Percentiles rank a stretch among this genome's conserved stretches.
These are phyloP conservation scores for Pyralis farinalis DNA, from an alignment of 2,888 invertebrate genomes.

Conservation along the genomic window DNA sequence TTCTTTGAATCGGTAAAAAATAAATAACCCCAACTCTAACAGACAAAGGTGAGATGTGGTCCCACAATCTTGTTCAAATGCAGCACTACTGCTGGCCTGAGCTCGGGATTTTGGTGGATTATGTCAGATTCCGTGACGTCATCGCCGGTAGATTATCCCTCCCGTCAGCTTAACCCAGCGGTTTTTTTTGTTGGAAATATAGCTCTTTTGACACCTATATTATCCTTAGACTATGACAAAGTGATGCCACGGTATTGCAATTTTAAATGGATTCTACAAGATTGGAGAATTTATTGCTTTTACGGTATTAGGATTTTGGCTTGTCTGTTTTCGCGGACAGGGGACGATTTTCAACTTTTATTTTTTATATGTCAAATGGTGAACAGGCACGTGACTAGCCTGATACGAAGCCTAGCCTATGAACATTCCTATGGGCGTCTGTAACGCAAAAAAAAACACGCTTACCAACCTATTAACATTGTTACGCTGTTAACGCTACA, in stretches of 20 bases:
- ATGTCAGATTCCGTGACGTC: constrained; percentile 12
- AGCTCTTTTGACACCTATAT: constrained; percentile 18
- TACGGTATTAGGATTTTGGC: too few relatives aligned
- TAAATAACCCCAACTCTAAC: too few relatives aligned
- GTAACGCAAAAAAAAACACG: too few relatives aligned
- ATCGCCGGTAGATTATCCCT: constrained; percentile 13
- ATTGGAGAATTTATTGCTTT: not conserved
- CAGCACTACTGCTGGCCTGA: constrained; percentile 15
- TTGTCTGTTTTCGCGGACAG: too few relatives aligned
- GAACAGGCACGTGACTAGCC: not conserved
- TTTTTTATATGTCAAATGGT: too few relatives aligned
- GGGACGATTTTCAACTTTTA: too few relatives aligned
- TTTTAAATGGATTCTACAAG: constrained; percentile 10
- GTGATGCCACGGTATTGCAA: constrained; percentile 14
- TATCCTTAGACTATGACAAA: constrained; percentile 16
- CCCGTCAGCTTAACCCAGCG: constrained; percentile 14
- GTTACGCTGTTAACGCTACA: too few relatives aligned
- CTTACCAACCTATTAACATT: too few relatives aligned
- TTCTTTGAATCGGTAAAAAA: too few relatives aligned
- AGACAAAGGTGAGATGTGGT: not conserved
- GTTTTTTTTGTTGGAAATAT: constrained; percentile 20
- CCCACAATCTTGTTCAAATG: constrained; percentile 15
- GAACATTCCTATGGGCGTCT: too few relatives aligned
- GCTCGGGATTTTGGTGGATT: constrained; percentile 14
- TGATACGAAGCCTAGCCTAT: too few relatives aligned